Conservation (phyloP, 2,888 invertebrate genomes). For the Drosophila emarginata region DNA sequence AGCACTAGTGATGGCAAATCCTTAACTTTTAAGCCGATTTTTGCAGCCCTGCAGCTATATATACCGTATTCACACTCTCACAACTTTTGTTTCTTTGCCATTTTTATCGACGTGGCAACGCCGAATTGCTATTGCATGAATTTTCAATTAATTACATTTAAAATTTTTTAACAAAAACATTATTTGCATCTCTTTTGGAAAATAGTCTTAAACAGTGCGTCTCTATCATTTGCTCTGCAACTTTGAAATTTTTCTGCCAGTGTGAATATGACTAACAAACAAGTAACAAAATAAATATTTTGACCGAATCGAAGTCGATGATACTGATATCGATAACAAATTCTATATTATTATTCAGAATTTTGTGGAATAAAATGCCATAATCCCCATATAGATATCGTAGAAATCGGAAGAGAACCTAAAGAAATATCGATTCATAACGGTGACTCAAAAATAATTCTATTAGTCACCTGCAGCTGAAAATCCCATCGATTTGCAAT, state of each 20-base stretch:
- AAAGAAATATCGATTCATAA: background rate
- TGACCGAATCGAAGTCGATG: too few species aligned
- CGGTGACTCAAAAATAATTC: background rate
- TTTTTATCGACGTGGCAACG: background rate
- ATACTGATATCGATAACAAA: background rate
- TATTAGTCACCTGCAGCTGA: constrained; percentile 21
- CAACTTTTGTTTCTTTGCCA: background rate
- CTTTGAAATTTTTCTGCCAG: background rate
- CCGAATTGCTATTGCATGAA: background rate
- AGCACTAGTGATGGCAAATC: constrained; percentile 37
- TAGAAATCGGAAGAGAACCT: background rate
- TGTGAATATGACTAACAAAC: background rate
- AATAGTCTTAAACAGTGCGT: too few species aligned
- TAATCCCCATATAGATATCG: background rate
- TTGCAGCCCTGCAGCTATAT: background rate
- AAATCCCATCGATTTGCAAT: constrained; percentile 35
- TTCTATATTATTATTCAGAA: background rate
- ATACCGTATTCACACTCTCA: constrained; percentile 11
- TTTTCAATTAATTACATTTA: too few species aligned
- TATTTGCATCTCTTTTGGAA: too few species aligned
- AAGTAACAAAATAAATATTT: too few species aligned
- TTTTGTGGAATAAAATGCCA: background rate
- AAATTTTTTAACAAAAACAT: too few species aligned
- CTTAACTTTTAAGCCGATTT: background rate
- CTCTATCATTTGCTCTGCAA: too few species aligned